A percentile compares a stretch with the other conserved stretches of the same genome.
Evolutionary conservation across 2,888 invertebrate genomes (phyloP).

Genomic region (Pyrocoelia pectoralis): DNA sequence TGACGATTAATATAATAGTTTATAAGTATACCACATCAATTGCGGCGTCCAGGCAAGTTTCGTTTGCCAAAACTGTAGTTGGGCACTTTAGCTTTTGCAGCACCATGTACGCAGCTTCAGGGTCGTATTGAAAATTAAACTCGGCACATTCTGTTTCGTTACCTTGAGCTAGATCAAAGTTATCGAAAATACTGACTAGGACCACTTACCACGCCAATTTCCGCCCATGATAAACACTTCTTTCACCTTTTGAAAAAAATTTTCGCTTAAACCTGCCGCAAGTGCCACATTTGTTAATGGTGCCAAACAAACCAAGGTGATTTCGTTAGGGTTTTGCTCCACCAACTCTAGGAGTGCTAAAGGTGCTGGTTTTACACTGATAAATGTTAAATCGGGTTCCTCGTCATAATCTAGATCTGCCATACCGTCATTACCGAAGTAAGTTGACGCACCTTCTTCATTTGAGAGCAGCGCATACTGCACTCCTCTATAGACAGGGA

Average conservation of each 20-base stretch:
- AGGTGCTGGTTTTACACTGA: conserved; percentile 60
- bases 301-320: conserved; percentile 73
- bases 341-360: conserved; percentile 69
- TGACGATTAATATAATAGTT: neutral
- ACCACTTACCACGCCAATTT: conserved; percentile 47
- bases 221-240: conserved; percentile 83
- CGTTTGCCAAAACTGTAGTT: conserved; percentile 74
- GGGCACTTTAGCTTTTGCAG: conserved; percentile 66
- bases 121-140: conserved; percentile 80
- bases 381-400: conserved; percentile 44
- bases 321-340: conserved; percentile 63
- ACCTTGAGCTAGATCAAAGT: conserved; percentile 60
- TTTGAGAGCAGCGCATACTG: conserved; percentile 59
- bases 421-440: conserved; percentile 76
- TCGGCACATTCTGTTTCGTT: conserved; percentile 72
- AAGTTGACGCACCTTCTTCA: conserved; percentile 55
- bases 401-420: conserved; percentile 62
- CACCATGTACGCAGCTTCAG: conserved; percentile 78
- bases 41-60: conserved; percentile 63
- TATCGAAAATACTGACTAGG: neutral
- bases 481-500: conserved; percentile 76
- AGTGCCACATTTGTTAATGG: conserved; percentile 84
- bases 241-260: conserved; percentile 69
- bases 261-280: conserved; percentile 72
- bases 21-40: conserved; percentile 49